Evolutionary conservation across 2,113 vertebrate species (phyloP), one percentile per base, ranked within the genome.

Genomic region (Haliaeetus leucogaster): DNA sequence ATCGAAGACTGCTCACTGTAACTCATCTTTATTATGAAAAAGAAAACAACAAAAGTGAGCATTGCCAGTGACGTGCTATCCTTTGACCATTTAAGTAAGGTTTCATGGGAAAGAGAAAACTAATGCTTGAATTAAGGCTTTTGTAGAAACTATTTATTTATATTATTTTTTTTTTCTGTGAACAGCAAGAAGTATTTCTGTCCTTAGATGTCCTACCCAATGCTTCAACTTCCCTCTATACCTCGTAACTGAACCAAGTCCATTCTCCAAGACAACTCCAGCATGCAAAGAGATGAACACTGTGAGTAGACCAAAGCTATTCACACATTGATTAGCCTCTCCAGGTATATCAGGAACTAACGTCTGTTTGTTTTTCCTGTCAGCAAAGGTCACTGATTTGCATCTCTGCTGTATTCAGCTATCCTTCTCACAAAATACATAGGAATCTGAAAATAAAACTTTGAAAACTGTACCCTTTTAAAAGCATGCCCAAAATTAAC

Each of bases 1-100:
- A 38, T 20, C 42, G 72, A 95, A 77, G 52, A 80, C 58, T 81
- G 21, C 22, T 92, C 22, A 65, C 56, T 89, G 40, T 95, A 97
- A 93, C 68, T 96, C 74, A 81, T 77, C 29, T 95, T 93, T 89
- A 87, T 72, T 89, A 74, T 47, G 43, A 42, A 78, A 89, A 85
- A 73, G 26, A 89, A 92, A 89, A 68, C 45, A 72, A 55, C 12
- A 55, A 21, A 85, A 90, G 9, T 23, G 22, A 95, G 36, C 11
- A 29, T 36, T 81, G 19, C 34, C 38, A 79, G 68, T 26, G 11
- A 74, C 29, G 11, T 23, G 10, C 38, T 77, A 7, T 43, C 30
- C n/a, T 87, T 95, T 61, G 59, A 63, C 65, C 81, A 56, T 59
- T 77, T 67, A 67, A 48, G 53, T 58, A 80, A n/a, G 23, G 4